Percentiles rank a stretch among this genome's conserved stretches.
Evolutionary conservation across 2,888 invertebrate species (phyloP).

Genomic region (Scaptomyza parva): DNA sequence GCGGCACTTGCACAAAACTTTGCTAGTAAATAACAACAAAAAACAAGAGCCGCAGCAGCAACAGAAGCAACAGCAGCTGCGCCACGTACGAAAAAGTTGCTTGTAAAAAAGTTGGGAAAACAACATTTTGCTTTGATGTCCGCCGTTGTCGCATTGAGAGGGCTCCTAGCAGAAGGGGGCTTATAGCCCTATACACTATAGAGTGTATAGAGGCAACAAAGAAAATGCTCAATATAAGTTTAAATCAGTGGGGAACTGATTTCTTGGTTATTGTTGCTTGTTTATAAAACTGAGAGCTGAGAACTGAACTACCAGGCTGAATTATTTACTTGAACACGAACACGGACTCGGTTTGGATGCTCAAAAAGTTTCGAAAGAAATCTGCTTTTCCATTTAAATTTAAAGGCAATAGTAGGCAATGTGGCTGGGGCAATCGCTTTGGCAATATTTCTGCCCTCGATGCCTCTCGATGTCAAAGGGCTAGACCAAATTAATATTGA

Average conservation of each 20-base stretch:
- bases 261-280: not conserved
- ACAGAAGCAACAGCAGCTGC: constrained; percentile 56
- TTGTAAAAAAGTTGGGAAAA: constrained; percentile 59
- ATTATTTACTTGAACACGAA: constrained; percentile 1
- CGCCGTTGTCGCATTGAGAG: constrained; percentile 45
- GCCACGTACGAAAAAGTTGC: constrained; percentile 47
- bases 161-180: constrained; percentile 5
- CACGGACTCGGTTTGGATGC: constrained; percentile 29
- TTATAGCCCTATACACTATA: not conserved
- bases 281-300: not conserved
- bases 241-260: too few species aligned
- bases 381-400: constrained; percentile 10
- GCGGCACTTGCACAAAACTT: constrained; percentile 51
- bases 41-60: constrained; percentile 66
- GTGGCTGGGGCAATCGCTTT: constrained; percentile 3
- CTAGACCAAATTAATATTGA: constrained; percentile 69
- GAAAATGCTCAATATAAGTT: constrained; percentile 3
- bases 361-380: constrained; percentile 13
- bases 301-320: not conserved
- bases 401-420: too few species aligned
- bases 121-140: constrained; percentile 71
- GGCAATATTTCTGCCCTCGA: constrained; percentile 12
- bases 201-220: not conserved
- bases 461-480: constrained; percentile 38
- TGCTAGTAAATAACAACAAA: constrained; percentile 77